Base-by-base conservation (phyloP, 2,888 invertebrate species). In the Rugalucina vietnamica region DNA sequence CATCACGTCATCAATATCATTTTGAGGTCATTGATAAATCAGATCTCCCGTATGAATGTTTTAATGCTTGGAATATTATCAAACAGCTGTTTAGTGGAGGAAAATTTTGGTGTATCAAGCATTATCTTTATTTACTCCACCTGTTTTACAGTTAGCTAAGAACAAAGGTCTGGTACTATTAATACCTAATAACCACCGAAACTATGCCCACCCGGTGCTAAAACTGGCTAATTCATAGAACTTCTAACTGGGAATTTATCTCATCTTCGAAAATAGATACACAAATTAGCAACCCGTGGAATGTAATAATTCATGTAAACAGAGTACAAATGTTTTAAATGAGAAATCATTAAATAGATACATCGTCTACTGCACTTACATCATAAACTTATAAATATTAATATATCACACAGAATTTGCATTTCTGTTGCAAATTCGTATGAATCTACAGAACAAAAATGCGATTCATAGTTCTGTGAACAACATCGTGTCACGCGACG, bases 131-230 rank as follows among this genome's bases (percentile, higher is more conserved):
- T 65, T 65, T 34, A 32, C 21, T 34, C 10, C 65, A 65, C 65
- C 65, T 65, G 65, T 65, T 65, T n/a, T n/a, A n/a, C n/a, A n/a
- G 34, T 1, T 3, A n/a, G 29, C 29, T 65, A 65, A 18, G 65
- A 65, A 65, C 65, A 65, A 65, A 65, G 65, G 65, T 65, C 65
- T 65, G 34, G 3, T 18, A 29, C 34, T 65, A 65, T 65, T 65
- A 34, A 34, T 65, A 65, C 65, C 34, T 34, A 34, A 32, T 18
- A 65, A 65, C 32, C 65, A 65, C 12, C 29, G 10, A 32, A 65
- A 18, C 34, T 65, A 65, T 65, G 65, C 65, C 65, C 65, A 29
- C 65, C 65, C 29, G 34, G 32, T 65, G 65, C 65, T 65, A 34
- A 65, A 34, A 65, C 10, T 34, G 34, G 65, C 34, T 65, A 10